These are phyloP conservation scores for Ficedula albicollis DNA, from an alignment of 2,797 vertebrate genomes.

Conservation along the genomic window DNA sequence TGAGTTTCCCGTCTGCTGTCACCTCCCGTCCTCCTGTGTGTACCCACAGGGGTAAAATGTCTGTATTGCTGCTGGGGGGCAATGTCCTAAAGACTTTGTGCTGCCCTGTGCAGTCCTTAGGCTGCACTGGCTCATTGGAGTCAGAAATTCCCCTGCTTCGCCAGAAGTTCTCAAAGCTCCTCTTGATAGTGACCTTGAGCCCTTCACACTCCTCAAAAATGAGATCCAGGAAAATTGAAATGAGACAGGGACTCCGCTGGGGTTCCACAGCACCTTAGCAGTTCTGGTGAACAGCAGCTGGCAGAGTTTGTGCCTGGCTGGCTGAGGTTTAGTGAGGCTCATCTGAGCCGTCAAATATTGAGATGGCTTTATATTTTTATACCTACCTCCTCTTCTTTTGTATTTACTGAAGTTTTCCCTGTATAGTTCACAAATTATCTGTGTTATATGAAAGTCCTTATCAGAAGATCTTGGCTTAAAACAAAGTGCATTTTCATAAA, in stretches of 20 bases:
- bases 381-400: not conserved
- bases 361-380: not conserved
- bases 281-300: not conserved
- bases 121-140: not conserved
- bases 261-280: not conserved
- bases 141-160: not conserved
- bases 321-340: not conserved
- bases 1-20: not conserved
- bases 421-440: not conserved
- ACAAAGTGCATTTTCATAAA: constrained; percentile 9
- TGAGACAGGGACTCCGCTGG: not conserved
- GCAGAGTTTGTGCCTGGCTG: not conserved
- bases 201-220: not conserved
- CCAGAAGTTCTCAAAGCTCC: not conserved
- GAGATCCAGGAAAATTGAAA: not conserved
- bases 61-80: not conserved
- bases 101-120: not conserved
- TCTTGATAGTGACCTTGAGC: not conserved
- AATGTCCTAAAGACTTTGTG: not conserved
- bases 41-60: accelerated
- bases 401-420: not conserved
- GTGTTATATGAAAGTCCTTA: not conserved
- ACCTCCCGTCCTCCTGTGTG: accelerated
- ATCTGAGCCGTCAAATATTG: not conserved
- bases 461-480: not conserved